These are phyloP conservation scores for Callaeas wilsoni DNA, from an alignment of 2,113 vertebrate genomes.

Conservation along the genomic window DNA sequence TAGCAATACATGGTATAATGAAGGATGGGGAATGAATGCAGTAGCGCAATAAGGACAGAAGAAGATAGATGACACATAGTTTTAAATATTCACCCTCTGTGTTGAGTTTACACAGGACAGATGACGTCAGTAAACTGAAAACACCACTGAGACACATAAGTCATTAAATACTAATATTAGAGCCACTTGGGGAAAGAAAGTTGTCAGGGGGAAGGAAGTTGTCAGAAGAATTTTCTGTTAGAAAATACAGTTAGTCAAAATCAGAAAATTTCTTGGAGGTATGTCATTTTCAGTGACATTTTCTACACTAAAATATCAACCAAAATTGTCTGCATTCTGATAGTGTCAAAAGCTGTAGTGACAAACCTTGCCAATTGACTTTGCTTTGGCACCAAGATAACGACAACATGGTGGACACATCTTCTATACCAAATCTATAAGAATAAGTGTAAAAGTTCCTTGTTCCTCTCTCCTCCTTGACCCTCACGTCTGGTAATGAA, in stretches of 20 bases:
- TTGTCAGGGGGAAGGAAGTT: not conserved
- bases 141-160: not conserved
- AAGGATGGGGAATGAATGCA: not conserved
- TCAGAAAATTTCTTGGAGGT: not conserved
- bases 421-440: not conserved
- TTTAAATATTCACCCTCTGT: slow-evolving; percentile 15
- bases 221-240: not conserved
- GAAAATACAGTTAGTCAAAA: not conserved
- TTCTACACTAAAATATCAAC: not conserved
- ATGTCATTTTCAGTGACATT: slow-evolving; percentile 9
- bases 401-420: not conserved
- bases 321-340: not conserved
- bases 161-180: not conserved
- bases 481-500: not conserved
- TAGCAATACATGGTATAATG: not conserved
- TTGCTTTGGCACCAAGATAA: not conserved
- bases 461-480: not conserved
- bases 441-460: not conserved
- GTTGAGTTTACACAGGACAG: not conserved
- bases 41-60: not conserved
- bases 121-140: slow-evolving; percentile 14
- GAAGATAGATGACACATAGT: not conserved
- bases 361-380: not conserved
- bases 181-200: not conserved
- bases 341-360: not conserved